Evolutionary conservation across 2,113 vertebrate species (phyloP).

Genomic region (Anguilla japonica): DNA sequence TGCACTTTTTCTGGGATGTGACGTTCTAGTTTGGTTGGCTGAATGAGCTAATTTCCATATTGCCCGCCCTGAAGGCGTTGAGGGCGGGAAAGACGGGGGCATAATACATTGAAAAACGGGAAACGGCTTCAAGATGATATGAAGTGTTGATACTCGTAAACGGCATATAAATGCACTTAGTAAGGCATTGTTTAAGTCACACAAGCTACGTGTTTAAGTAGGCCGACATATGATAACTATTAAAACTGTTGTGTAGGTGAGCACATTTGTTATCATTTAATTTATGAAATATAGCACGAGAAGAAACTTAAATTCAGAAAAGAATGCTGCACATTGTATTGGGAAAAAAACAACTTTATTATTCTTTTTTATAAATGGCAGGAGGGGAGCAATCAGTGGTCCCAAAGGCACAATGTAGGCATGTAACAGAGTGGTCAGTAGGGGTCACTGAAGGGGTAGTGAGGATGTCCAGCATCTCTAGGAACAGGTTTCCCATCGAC

Average conservation of each 20-base stretch:
- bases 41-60: too few relatives aligned
- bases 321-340: background rate
- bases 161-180: background rate
- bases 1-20: too few relatives aligned
- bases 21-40: too few relatives aligned
- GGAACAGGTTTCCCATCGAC: slow-evolving; percentile 79
- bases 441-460: slow-evolving; percentile 91
- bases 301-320: background rate
- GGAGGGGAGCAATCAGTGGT: background rate
- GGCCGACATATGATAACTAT: background rate
- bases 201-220: background rate
- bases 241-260: background rate
- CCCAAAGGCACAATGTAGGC: slow-evolving; percentile 62
- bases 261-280: background rate
- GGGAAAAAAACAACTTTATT: slow-evolving; percentile 36
- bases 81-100: too few relatives aligned
- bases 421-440: slow-evolving; percentile 68
- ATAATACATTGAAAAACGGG: too few relatives aligned
- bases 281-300: background rate
- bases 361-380: slow-evolving; percentile 7
- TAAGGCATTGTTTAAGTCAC: background rate
- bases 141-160: too few relatives aligned
- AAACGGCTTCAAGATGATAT: too few relatives aligned
- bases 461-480: slow-evolving; percentile 88
- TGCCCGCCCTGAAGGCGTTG: too few relatives aligned